Percentiles rank a stretch among this genome's conserved stretches.
Evolutionary conservation across 1,140 invertebrate species (phyloP).

Genomic region (Orchesella cincta): DNA sequence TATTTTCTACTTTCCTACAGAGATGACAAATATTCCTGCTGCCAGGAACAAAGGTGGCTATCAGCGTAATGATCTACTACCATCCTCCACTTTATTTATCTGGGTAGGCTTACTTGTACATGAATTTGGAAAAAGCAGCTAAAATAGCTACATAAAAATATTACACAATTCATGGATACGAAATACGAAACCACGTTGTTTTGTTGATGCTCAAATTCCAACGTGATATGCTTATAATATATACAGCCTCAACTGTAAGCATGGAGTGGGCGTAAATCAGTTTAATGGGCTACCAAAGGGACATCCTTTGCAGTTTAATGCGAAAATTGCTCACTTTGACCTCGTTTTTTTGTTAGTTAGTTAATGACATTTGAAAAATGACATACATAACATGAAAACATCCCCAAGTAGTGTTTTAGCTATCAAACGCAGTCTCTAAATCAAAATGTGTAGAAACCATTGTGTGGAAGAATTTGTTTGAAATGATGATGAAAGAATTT

Average conservation of each 20-base stretch:
- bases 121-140: not conserved
- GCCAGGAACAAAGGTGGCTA: too few relatives aligned
- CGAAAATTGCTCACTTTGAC: not conserved
- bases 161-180: not conserved
- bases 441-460: not conserved
- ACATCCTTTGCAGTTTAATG: not conserved
- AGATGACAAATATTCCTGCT: too few relatives aligned
- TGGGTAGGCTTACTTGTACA: not conserved
- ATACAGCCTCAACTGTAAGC: not conserved
- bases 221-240: not conserved
- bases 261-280: conserved; percentile 11
- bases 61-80: too few relatives aligned
- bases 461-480: not conserved
- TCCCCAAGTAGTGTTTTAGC: not conserved
- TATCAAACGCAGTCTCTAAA: not conserved
- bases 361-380: not conserved
- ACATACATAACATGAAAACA: not conserved
- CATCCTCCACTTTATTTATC: not conserved
- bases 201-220: not conserved
- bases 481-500: not conserved
- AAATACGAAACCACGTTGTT: not conserved
- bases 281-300: conserved; percentile 17
- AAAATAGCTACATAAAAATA: not conserved
- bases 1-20: too few relatives aligned
- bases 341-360: not conserved